Base-by-base conservation (phyloP, 2,113 vertebrate species). In the Thryonomys swinderianus region DNA sequence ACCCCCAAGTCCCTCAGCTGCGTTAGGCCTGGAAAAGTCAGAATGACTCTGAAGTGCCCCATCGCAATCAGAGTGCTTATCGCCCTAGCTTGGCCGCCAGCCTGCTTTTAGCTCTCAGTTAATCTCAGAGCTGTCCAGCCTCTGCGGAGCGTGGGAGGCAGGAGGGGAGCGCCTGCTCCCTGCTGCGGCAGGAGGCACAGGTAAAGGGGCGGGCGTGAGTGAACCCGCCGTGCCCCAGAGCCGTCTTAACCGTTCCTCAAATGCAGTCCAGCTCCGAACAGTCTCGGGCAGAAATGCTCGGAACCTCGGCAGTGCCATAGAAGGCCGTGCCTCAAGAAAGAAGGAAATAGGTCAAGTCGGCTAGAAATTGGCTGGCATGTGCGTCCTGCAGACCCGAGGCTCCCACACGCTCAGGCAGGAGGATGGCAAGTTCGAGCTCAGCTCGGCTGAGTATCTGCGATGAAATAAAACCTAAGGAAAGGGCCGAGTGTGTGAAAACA, bases 21-120 rank as follows among this genome's bases (percentile, higher is more conserved):
- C 55, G 85, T 94, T 74, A 91, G 45, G 87, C 85, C 87, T 96
- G 96, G 86, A 96, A 85, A 91, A 90, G 76, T 69, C 95, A 91
- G 92, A 95, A 88, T 87, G 62, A 69, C 91, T 95, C 91, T 91
- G 85, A 96, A 89, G 84, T 64, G 61, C 93, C 91, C 92, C 92
- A 87, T 96, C 95, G 67, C 84, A 96, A 93, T 86, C 80, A 89
- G 92, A 82, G 61, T 45, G 73, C 96, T 97, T 96, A 97, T 97
- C 96, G 11, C 87, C 73, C 59, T 37, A 53, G 48, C 85, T 94
- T 94, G 95, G 94, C 93, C 66, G 78, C 67, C 40, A 78, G 93
- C 95, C 96, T 88, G 67, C 80, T 20, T 93, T 91, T 69, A 81
- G 95, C 37, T 95, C 89, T 90, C 82, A 57, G 85, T 90, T 94